Conservation (phyloP, 2,797 vertebrate species). For the Falco columbarius region DNA sequence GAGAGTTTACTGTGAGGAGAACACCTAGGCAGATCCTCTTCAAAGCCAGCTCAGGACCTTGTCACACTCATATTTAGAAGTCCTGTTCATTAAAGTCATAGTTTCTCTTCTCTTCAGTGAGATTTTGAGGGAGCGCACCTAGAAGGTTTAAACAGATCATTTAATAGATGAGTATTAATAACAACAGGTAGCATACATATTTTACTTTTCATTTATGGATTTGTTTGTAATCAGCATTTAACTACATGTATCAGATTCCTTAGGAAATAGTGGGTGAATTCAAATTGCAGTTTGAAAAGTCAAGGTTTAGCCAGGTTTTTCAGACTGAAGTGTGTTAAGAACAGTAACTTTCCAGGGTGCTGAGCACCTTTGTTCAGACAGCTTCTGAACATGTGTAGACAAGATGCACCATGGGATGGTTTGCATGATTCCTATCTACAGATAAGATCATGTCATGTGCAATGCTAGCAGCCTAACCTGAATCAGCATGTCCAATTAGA, state of each 20-base stretch:
- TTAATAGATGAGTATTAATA: not conserved
- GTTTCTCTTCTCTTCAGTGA: not conserved
- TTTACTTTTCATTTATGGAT: not conserved
- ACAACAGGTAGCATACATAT: not conserved
- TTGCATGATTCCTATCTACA: constrained; percentile 1
- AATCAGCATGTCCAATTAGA: not conserved
- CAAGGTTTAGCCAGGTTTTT: not conserved
- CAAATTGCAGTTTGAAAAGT: not conserved
- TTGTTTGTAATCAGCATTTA: not conserved
- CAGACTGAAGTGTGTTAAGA: not conserved
- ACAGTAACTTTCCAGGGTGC: not conserved
- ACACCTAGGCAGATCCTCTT: not conserved
- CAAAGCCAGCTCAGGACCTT: not conserved
- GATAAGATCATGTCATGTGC: not conserved
- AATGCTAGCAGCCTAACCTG: not conserved
- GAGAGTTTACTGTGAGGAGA: not conserved
- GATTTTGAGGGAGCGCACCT: not conserved
- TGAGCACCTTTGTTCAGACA: not conserved
- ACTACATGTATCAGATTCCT: not conserved
- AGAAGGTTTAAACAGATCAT: not conserved
- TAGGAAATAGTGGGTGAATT: not conserved
- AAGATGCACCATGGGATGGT: not conserved
- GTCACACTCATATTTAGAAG: not conserved
- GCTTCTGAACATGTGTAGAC: not conserved
- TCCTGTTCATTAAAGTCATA: not conserved